phyloP scores from a whole-genome alignment of 2,797 vertebrate species.

The Orientallactaga sibirica region DNA sequence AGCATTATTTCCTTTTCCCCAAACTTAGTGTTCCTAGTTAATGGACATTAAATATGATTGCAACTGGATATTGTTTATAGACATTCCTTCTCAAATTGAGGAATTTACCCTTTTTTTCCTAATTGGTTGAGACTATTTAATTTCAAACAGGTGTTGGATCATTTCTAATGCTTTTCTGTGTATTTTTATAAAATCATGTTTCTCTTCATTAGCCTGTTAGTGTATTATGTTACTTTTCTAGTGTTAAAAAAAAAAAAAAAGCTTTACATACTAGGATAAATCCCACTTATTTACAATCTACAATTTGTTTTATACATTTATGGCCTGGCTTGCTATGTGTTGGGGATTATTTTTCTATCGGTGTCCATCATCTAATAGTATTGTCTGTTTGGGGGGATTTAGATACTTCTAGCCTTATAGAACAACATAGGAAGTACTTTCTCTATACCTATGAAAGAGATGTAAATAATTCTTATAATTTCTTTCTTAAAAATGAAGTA shows the following conservation, averaged over 20 bases:
- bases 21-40: neutral
- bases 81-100: neutral
- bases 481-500: neutral
- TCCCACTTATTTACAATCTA: too few species aligned
- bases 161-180: neutral
- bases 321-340: too few species aligned
- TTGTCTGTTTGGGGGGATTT: neutral
- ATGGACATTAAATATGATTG: neutral
- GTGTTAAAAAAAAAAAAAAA: too few species aligned
- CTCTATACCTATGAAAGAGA: neutral
- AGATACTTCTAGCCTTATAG: neutral
- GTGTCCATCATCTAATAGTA: neutral
- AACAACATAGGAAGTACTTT: neutral
- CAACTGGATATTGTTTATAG: neutral
- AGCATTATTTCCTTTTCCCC: neutral
- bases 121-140: neutral
- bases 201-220: neutral
- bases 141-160: neutral
- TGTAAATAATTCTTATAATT: neutral
- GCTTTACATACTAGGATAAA: too few species aligned
- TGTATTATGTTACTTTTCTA: neutral
- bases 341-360: neutral
- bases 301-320: too few species aligned
- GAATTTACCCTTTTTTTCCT: neutral
- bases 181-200: neutral